Evolutionary conservation across 2,113 vertebrate species (phyloP), one percentile per base, ranked within the genome.

Genomic region (Mastomys natalensis): DNA sequence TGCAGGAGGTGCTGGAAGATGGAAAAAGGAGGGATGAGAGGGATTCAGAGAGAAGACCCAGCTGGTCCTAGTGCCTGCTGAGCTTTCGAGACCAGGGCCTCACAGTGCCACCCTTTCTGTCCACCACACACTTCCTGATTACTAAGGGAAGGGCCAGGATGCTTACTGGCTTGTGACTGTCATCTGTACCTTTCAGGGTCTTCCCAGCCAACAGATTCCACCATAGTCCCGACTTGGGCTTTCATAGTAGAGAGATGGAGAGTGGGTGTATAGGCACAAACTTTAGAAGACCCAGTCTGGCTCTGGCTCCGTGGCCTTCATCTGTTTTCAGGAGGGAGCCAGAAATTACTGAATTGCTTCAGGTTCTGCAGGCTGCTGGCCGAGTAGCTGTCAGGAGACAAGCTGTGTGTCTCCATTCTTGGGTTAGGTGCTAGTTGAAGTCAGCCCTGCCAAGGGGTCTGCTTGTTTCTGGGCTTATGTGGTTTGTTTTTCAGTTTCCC

Each of bases 401-500:
- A 55, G 86, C 12, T 26, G 51, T 11, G 15, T 70, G 0, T 1
- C 16, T n/a, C 5, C 34, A 70, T 37, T 26, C 58, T 74, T 62
- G 43, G 62, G 45, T 90, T 76, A 58, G 55, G 89, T 58, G 68
- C 62, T 66, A 26, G 60, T 48, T 90, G 58, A 94, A 94, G 40
- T 73, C 64, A 88, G 53, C 55, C 64, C 78, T 96, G 55, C 53
- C 29, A 34, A 64, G 89, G 66, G 64, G 77, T 91, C 89, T 74
- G 45, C 58, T 92, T 89, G 92, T 93, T 93, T 94, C 86, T 92
- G 81, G 85, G 40, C 62, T 95, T 90, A 74, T 0, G 24, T 66
- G 62, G 51, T 90, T 95, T 77, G 45, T 91, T 95, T 95, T 92
- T 53, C 58, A 48, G 55, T 96, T 94, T 95, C 89, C 90, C 89